phyloP scores from a whole-genome alignment of 1,140 invertebrate genomes.

The Bombyx mori region ASM3026992v2 NC_085110.1:10285001-10285500 shows the following conservation, averaged over 20 bases:
- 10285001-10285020: slow-evolving; percentile 23
- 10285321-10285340: too few relatives aligned
- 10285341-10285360: too few relatives aligned
- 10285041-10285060: slow-evolving; percentile 47
- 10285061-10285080: slow-evolving; percentile 60
- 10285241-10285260: slow-evolving; percentile 64
- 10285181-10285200: slow-evolving; percentile 69
- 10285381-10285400: too few relatives aligned
- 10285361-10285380: too few relatives aligned
- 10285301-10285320: not conserved
- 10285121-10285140: slow-evolving; percentile 70
- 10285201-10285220: slow-evolving; percentile 64
- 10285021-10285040: slow-evolving; percentile 29
- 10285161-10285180: slow-evolving; percentile 68
- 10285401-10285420: too few relatives aligned
- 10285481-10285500: too few relatives aligned
- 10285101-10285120: slow-evolving; percentile 69
- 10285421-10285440: too few relatives aligned
- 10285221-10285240: slow-evolving; percentile 71
- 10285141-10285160: slow-evolving; percentile 71
- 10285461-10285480: too few relatives aligned
- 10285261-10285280: slow-evolving; percentile 42
- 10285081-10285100: slow-evolving; percentile 64
- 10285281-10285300: slow-evolving; percentile 7
- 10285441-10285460: too few relatives aligned